Conservation (phyloP, 2,888 invertebrate genomes). For the Craniophora ligustri region DNA sequence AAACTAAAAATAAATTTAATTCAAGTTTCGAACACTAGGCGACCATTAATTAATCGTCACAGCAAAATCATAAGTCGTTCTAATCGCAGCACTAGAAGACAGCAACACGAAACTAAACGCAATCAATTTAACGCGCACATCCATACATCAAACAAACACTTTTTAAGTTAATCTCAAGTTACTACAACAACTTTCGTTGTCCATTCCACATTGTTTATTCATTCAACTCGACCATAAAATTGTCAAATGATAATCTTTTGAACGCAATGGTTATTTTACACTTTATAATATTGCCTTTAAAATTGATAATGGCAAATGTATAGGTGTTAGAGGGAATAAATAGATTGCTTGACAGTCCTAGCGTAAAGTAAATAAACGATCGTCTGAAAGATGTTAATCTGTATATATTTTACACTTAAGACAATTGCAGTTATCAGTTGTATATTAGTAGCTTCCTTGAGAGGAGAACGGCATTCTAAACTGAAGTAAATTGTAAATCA, state of each 20-base stretch:
- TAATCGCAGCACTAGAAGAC: conserved; percentile 14
- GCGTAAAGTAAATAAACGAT: conserved; percentile 50
- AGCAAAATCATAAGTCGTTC: neutral
- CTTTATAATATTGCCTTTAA: conserved; percentile 58
- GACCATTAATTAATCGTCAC: too few relatives aligned
- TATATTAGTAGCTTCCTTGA: conserved; percentile 17
- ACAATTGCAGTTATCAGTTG: conserved; percentile 43
- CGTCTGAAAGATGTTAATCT: conserved; percentile 49
- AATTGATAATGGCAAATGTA: conserved; percentile 56
- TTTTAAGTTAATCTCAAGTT: conserved; percentile 49
- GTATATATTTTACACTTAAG: conserved; percentile 41
- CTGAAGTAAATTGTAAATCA: conserved; percentile 12
- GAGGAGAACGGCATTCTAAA: conserved; percentile 16
- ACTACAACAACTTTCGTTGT: conserved; percentile 45
- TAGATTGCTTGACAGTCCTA: conserved; percentile 44
- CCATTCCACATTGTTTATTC: conserved; percentile 44
- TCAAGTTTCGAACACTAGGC: too few relatives aligned
- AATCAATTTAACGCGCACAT: conserved; percentile 5
- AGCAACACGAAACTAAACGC: conserved; percentile 9
- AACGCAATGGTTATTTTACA: conserved; percentile 58
- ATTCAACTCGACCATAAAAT: conserved; percentile 55
- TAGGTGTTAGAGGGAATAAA: conserved; percentile 52
- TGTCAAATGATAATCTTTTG: conserved; percentile 61
- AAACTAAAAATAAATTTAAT: too few relatives aligned
- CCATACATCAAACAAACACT: conserved; percentile 38